Base-by-base conservation (phyloP, 2,113 vertebrate genomes). In the Stictonetta naevosa region DNA sequence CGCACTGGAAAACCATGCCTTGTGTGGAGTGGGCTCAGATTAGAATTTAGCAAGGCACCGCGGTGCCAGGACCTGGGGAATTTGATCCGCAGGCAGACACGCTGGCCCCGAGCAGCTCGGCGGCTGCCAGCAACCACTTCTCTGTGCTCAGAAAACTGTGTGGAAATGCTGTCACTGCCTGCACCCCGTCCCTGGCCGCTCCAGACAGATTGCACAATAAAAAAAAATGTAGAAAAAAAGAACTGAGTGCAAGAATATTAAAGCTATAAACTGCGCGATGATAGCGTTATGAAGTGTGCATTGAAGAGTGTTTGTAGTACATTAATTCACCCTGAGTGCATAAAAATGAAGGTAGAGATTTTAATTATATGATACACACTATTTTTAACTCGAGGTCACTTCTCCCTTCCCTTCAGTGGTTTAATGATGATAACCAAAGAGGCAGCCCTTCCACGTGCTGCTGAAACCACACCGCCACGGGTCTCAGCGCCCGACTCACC, bases 231-330 rank as follows among this genome's bases (percentile, higher is more conserved):
- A 11, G 44, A 33, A 71, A 74, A 93, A 42, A 75, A 90, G 34
- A 91, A 63, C 13, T 0, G 0, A 75, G 40, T 29, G 16, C n/a
- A 48, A 83, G 59, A 81, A 86, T 50, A 88, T 86, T 74, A 90
- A 88, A 93, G 64, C 82, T 62, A 81, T 83, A 71, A 96, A 92
- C 67, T 59, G 33, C 11, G n/a, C 34, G 36, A 74, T 52, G 55
- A 90, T 85, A 87, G 40, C 19, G 17, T 77, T 44, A 76, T 42
- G 21, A 92, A 88, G 29, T 60, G 33, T 48, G 68, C 42, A 31
- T 63, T 83, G 63, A 81, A 67, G 59, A 68, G 50, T 25, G 29
- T 0, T 44, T 91, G 85, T 90, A 81, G 82, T 56, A 62, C 17
- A 10, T 84, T 58, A 75, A 69, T 76, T 92, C 75, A 88, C 46